phyloP scores from a whole-genome alignment of 2,888 invertebrate species.

The Cyrtodaria siliqua region DNA sequence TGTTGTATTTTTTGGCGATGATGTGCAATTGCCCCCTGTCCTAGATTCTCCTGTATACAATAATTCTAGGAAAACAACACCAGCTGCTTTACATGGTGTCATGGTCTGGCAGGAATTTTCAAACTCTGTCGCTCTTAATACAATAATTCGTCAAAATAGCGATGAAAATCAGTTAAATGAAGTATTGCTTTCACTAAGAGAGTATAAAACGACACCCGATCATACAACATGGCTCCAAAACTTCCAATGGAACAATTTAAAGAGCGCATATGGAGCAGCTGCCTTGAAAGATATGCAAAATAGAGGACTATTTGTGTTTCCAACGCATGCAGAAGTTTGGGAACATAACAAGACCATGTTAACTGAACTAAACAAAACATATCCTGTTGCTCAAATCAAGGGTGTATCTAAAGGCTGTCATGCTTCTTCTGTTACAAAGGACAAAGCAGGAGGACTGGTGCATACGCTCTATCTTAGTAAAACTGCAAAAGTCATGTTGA shows the following conservation, averaged over 20 bases:
- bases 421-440: background rate
- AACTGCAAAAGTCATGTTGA: background rate
- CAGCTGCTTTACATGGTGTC: constrained; percentile 50
- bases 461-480: background rate
- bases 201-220: constrained; percentile 19
- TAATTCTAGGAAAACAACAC: constrained; percentile 4
- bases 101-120: constrained; percentile 50
- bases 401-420: constrained; percentile 42
- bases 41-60: constrained; percentile 51
- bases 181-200: constrained; percentile 38
- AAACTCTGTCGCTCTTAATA: constrained; percentile 25
- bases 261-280: background rate
- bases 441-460: background rate
- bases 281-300: too few species aligned
- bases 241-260: constrained; percentile 45
- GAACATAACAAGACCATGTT: constrained; percentile 22
- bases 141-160: constrained; percentile 41
- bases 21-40: constrained; percentile 66
- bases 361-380: constrained; percentile 19
- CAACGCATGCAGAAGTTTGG: constrained; percentile 10
- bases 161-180: constrained; percentile 21
- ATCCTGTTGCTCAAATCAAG: constrained; percentile 49
- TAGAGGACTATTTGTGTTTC: constrained; percentile 12
- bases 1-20: constrained; percentile 58
- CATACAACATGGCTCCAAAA: constrained; percentile 55